Evolutionary conservation across 2,797 vertebrate genomes (phyloP).

Genomic region (Hafferia zeledoni): DNA sequence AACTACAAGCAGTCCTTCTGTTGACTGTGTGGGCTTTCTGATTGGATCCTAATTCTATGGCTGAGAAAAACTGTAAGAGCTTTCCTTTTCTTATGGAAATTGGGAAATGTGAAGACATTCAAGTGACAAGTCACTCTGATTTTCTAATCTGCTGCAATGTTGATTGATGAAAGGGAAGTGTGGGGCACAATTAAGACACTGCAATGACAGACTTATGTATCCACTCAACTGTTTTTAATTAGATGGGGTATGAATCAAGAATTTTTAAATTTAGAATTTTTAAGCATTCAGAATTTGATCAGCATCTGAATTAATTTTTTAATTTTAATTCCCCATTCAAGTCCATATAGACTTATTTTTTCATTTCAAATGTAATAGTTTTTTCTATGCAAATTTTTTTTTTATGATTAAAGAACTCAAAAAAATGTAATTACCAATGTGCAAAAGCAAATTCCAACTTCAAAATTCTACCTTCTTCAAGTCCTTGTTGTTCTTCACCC

Average conservation of each 20-base stretch:
- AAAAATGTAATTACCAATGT: neutral
- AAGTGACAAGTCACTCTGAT: neutral
- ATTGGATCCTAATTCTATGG: neutral
- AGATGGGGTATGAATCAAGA: neutral
- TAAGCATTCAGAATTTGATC: neutral
- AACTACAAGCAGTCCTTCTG: neutral
- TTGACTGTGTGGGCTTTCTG: neutral
- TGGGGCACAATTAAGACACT: neutral
- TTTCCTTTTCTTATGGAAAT: neutral
- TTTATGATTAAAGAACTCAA: neutral
- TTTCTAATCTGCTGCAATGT: neutral
- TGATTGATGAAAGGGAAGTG: neutral
- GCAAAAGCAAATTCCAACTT: neutral
- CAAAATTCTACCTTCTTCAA: neutral
- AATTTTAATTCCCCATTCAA: neutral
- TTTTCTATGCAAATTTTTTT: neutral
- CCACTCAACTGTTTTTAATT: neutral
- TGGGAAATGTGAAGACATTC: neutral
- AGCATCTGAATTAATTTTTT: neutral
- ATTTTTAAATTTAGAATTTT: neutral
- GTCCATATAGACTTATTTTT: neutral
- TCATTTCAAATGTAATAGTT: neutral
- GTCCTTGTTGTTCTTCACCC: neutral
- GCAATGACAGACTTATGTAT: neutral
- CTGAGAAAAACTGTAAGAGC: neutral